A percentile compares a stretch with the other conserved stretches of the same genome.
These are phyloP conservation scores for Climacteris rufus DNA, from an alignment of 2,113 vertebrate species.

Conservation along the genomic window DNA sequence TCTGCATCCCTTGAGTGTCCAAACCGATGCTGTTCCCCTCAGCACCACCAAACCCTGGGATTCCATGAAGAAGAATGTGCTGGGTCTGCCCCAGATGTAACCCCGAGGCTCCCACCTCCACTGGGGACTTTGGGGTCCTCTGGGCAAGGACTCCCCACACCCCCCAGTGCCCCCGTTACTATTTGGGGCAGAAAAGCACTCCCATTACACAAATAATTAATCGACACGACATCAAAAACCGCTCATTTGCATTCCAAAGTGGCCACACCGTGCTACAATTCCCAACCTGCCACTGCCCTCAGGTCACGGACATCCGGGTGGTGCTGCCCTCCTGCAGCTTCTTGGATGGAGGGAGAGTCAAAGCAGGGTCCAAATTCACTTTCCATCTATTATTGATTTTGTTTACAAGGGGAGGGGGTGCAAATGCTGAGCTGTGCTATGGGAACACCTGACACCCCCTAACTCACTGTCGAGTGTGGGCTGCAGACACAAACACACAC, in stretches of 20 bases:
- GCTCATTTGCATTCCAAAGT: not conserved
- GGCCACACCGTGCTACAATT: not conserved
- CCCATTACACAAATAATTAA: not conserved
- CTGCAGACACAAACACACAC: not conserved
- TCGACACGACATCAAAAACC: not conserved
- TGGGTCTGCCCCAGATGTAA: too few relatives aligned
- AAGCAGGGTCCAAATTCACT: not conserved
- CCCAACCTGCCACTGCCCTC: rapidly evolving
- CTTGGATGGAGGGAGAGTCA: rapidly evolving
- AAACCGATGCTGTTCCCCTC: rapidly evolving
- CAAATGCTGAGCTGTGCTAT: not conserved
- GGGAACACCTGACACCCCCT: rapidly evolving
- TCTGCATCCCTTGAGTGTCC: not conserved
- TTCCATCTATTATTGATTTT: rapidly evolving
- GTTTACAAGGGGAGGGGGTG: not conserved
- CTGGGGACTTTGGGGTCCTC: not conserved
- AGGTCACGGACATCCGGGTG: rapidly evolving
- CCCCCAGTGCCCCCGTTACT: not conserved
- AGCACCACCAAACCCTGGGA: not conserved
- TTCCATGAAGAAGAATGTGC: rapidly evolving
- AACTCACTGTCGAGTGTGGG: not conserved
- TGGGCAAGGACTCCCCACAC: not conserved
- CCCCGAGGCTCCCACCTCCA: not conserved
- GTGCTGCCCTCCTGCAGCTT: not conserved
- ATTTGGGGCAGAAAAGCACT: not conserved